A percentile compares a stretch with the other conserved stretches of the same genome.
phyloP scores from a whole-genome alignment of 2,113 vertebrate genomes.

The Melanotaenia duboulayi region DNA sequence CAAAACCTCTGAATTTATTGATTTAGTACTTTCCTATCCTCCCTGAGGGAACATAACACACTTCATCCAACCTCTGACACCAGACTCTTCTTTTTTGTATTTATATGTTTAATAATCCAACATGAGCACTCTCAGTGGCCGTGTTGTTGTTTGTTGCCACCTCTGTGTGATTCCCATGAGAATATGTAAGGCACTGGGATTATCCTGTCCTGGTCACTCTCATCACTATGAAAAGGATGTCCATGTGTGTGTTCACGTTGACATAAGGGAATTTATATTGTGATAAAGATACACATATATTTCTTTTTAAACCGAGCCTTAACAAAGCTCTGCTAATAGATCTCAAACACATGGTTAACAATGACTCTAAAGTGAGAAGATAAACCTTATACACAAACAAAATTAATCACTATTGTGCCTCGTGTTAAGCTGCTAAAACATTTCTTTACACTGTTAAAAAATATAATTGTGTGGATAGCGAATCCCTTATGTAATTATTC shows the following conservation, averaged over 20 bases:
- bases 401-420: neutral
- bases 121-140: conserved; percentile 30
- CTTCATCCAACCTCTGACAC: conserved; percentile 31
- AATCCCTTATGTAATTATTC: neutral
- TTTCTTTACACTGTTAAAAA: neutral
- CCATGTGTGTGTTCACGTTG: conserved; percentile 4
- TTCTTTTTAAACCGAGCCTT: too few relatives aligned
- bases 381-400: neutral
- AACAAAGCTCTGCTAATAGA: too few relatives aligned
- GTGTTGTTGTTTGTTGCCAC: conserved; percentile 54
- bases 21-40: conserved; percentile 54
- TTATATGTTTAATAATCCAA: conserved; percentile 41
- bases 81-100: conserved; percentile 27
- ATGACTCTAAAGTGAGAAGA: neutral
- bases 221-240: conserved; percentile 37
- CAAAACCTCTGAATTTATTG: conserved; percentile 65
- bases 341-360: too few relatives aligned
- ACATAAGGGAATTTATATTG: neutral
- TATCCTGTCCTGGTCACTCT: conserved; percentile 55
- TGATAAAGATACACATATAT: neutral
- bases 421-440: neutral
- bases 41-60: conserved; percentile 34
- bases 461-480: neutral
- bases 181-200: conserved; percentile 53
- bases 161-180: conserved; percentile 51